Evolutionary conservation across 2,113 vertebrate genomes (phyloP).

Genomic region (Egretta garzetta): DNA sequence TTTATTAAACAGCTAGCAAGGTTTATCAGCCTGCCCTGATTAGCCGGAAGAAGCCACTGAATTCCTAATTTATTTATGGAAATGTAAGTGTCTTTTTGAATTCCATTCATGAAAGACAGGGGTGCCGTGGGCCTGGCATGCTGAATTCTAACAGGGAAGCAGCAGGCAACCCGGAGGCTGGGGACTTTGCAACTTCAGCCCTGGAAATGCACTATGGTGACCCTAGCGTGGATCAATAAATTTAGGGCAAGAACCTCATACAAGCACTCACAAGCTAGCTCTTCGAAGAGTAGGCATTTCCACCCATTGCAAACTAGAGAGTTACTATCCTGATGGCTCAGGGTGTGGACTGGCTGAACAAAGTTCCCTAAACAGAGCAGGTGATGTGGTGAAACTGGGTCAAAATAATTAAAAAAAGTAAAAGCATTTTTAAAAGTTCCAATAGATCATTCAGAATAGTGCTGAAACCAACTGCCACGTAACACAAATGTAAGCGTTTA

Average conservation of each 20-base stretch:
- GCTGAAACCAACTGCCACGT: neutral
- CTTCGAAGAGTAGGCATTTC: constrained; percentile 36
- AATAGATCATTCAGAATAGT: neutral
- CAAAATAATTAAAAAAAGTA: neutral
- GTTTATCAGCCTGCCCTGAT: constrained; percentile 95
- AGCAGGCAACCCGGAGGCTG: neutral
- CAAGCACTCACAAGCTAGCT: constrained; percentile 52
- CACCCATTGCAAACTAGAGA: constrained; percentile 23
- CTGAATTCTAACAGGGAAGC: constrained; percentile 70
- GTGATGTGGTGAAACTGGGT: neutral
- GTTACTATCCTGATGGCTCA: constrained; percentile 27
- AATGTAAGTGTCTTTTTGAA: constrained; percentile 96
- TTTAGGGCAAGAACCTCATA: constrained; percentile 62
- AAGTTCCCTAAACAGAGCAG: constrained; percentile 48
- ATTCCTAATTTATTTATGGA: constrained; percentile 99
- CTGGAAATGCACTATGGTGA: neutral
- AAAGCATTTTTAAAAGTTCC: neutral
- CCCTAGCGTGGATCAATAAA: neutral
- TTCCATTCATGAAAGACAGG: constrained; percentile 79
- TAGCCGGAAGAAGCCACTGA: constrained; percentile 98
- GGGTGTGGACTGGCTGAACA: constrained; percentile 31
- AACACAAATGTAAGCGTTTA: neutral
- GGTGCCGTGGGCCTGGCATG: constrained; percentile 33
- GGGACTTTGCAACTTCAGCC: constrained; percentile 25
- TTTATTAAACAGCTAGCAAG: constrained; percentile 99